Percentiles rank a stretch among this genome's conserved stretches.
phyloP scores from a whole-genome alignment of 2,888 invertebrate genomes.

The Carterocephalus palaemon region DNA sequence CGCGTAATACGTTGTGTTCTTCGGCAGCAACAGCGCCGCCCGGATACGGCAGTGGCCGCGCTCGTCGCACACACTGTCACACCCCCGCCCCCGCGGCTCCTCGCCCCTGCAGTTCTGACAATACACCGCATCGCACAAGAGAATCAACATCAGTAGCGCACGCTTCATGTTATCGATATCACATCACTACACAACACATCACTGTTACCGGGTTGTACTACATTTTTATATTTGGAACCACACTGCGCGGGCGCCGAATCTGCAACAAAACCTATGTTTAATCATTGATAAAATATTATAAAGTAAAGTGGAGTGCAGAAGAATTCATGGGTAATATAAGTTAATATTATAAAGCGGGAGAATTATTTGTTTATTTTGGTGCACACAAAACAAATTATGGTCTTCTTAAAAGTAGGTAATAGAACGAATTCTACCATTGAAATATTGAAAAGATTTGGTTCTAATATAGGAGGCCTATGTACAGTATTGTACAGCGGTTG shows the following conservation, averaged over 20 bases:
- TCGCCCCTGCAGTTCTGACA: slow-evolving; percentile 62
- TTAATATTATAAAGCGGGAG: too few species aligned
- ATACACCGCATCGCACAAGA: slow-evolving; percentile 30
- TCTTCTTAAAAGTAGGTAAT: too few species aligned
- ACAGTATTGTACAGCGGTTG: too few species aligned
- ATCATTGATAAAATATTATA: background rate
- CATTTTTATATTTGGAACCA: slow-evolving; percentile 25
- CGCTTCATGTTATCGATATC: slow-evolving; percentile 49
- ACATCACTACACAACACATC: slow-evolving; percentile 36
- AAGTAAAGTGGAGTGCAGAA: too few species aligned
- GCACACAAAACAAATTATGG: too few species aligned
- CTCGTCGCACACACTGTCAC: slow-evolving; percentile 70
- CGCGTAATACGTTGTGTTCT: slow-evolving; percentile 73
- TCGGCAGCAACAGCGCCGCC: slow-evolving; percentile 82
- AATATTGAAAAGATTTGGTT: too few species aligned
- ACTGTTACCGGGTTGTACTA: slow-evolving; percentile 33
- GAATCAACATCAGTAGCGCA: slow-evolving; percentile 41
- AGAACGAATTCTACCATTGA: too few species aligned
- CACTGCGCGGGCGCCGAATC: slow-evolving; percentile 27
- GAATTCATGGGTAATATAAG: too few species aligned
- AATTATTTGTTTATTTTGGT: too few species aligned
- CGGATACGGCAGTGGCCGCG: slow-evolving; percentile 79
- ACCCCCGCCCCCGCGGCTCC: slow-evolving; percentile 54
- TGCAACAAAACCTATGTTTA: slow-evolving; percentile 32
- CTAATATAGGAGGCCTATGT: too few species aligned